Conservation (phyloP, 2,113 vertebrate species). For the Cryptomyrus ogoouensis region DNA sequence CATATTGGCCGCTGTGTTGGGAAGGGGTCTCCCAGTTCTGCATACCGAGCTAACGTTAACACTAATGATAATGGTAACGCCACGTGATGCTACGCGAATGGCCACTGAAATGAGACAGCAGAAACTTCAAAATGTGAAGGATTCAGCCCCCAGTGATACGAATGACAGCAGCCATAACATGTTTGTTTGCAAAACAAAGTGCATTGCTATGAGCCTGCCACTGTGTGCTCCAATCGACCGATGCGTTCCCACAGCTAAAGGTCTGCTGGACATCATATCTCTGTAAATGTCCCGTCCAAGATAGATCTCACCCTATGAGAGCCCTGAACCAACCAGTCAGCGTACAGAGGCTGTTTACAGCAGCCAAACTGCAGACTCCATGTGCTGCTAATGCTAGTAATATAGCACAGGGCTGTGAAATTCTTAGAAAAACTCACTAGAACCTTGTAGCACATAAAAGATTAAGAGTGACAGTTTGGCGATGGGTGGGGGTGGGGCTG, state of each 20-base stretch:
- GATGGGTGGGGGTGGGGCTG: neutral
- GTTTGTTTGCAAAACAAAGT: neutral
- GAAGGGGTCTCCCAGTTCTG: neutral
- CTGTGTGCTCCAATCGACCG: neutral
- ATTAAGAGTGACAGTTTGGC: neutral
- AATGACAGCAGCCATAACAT: neutral
- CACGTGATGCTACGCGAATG: neutral
- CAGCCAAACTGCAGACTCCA: neutral
- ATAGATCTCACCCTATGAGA: neutral
- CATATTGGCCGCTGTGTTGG: neutral
- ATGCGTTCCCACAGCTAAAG: neutral
- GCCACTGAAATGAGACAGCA: neutral
- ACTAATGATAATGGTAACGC: neutral
- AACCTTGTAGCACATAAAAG: neutral
- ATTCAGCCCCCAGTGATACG: neutral
- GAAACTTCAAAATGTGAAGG: neutral
- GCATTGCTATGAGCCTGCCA: neutral
- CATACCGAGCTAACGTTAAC: neutral
- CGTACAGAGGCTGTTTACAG: neutral
- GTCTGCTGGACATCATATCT: neutral
- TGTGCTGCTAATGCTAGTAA: neutral
- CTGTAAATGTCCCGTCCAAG: neutral
- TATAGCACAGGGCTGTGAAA: neutral
- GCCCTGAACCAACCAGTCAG: neutral
- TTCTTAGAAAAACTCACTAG: neutral